Base-by-base conservation (phyloP, 2,797 vertebrate species). In the Bradypus variegatus region DNA sequence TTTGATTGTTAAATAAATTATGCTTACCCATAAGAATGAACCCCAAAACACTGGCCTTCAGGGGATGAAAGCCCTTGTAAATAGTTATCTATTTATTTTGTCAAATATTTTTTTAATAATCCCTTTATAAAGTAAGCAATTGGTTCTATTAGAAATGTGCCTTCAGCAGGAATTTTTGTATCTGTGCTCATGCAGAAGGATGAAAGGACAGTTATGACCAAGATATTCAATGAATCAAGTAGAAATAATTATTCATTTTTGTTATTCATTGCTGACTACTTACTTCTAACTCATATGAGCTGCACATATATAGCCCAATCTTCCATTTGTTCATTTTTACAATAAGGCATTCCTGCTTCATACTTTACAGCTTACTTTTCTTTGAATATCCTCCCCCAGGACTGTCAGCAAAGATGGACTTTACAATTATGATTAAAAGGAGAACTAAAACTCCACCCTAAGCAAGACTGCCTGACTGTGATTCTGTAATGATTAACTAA, bases 351-450 rank as follows among this genome's bases (percentile, higher is more conserved):
- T 93, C 27, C 69, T 86, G 73, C 60, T 84, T 69, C 16, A 12
- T 60, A 6, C 83, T 78, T 90, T 87, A 92, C 3, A 72, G 31
- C 76, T 85, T 87, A 48, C 6, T 92, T 96, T 92, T 50, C 90
- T 88, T 89, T 85, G 86, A 93, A 93, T 95, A 67, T 89, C 73
- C 48, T 94, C 84, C 86, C n/a, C 55, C 2, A 70, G 70, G 86
- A 91, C 53, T 62, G 86, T 95, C 88, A 93, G 77, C 81, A 82
- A 93, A 93, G 60, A 92, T 93, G 69, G 41, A 92, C 86, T 93
- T 87, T 79, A 83, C n/a, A 84, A 69, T 89, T 95, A 89, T 78
- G 69, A 92, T 89, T 92, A 85, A 94, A 93, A 36, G 10, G 27
- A 83, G 50, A 86, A 87, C 58, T 91, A 79, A 91, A 93, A 65